Base-by-base conservation (phyloP, 2,797 vertebrate genomes). In the Poliocrania exsul region DNA sequence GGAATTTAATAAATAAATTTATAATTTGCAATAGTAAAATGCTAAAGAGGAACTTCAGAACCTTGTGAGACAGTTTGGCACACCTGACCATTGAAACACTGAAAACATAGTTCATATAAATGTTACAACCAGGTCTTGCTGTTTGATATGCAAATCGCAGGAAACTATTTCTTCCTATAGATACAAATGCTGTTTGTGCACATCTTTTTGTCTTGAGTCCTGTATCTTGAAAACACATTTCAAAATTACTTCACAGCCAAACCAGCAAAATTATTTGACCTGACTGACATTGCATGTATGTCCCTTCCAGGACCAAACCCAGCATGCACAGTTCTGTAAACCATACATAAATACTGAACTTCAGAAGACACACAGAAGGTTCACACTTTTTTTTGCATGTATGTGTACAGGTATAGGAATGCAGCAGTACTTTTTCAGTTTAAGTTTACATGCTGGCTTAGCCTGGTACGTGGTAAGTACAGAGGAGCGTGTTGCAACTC, bases 401-500 rank as follows among this genome's bases (percentile, higher is more conserved):
- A 16, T 40, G 24, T 9, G 11, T 31, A 44, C 56, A 81, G 61
- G 49, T 80, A 64, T 0, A 65, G 42, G 20, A 44, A 10, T 46
- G 54, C 74, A 91, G 69, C 35, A 2, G 0, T 8, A 42, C 15
- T 56, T 79, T 50, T 70, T 16, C 67, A 58, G 18, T 61, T 61
- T 37, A 25, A 65, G 20, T 80, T 64, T 75, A 73, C 40, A 38
- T 24, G 70, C 33, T 65, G 56, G 33, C 56, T 64, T 37, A 40
- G 37, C 46, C 81, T 73, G 21, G 38, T 35, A n/a, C 28, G 19
- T 51, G 33, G n/a, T 46, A 86, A 91, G 37, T n/a, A 25, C 13
- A 61, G 72, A 71, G 17, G 28, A 77, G 6, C 4, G 13, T 91
- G 92, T 92, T 92, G 95, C 87, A 96, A 94, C 77, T 58, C 57